phyloP scores from a whole-genome alignment of 64 coral and sea anemone species.

The Montipora foliosa region DNA sequence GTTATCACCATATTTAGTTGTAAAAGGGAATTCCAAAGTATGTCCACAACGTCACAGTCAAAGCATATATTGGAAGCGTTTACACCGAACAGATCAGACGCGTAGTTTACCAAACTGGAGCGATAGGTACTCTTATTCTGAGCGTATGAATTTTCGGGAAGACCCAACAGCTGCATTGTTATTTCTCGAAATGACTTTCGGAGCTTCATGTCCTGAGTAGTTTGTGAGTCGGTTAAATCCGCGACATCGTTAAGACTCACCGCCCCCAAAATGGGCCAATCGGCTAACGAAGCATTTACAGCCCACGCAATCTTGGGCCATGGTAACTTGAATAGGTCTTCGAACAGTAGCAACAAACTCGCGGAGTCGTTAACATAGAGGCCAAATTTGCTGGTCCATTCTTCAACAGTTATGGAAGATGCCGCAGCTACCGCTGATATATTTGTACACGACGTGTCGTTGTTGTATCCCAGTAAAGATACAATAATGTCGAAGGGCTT shows the following conservation, averaged over 20 bases:
- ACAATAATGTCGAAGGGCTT: conserved; percentile 39
- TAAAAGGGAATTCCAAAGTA: conserved; percentile 47
- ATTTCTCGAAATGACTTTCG: background rate
- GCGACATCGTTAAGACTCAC: conserved; percentile 18
- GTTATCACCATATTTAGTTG: conserved; percentile 1
- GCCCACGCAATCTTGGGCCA: conserved; percentile 84
- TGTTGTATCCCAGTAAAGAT: conserved; percentile 63
- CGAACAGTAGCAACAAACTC: conserved; percentile 52
- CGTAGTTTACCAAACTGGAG: background rate
- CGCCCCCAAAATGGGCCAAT: conserved; percentile 80
- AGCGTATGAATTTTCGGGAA: background rate
- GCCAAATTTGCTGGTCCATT: conserved; percentile 62
- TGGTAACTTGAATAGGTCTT: conserved; percentile 53
- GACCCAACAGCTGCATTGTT: background rate
- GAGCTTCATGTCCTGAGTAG: background rate
- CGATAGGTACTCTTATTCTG: conserved; percentile 16
- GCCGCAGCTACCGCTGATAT: conserved; percentile 67
- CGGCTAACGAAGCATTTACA: conserved; percentile 45
- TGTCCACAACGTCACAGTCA: conserved; percentile 31
- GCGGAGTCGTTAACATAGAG: conserved; percentile 44
- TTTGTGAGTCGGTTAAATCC: background rate
- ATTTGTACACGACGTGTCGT: conserved; percentile 61
- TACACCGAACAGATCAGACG: conserved; percentile 43
- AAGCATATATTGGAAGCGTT: conserved; percentile 38
- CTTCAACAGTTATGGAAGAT: conserved; percentile 11